Evolutionary conservation across 1,140 invertebrate genomes (phyloP).

Genomic region (Drosophila santomea): DNA sequence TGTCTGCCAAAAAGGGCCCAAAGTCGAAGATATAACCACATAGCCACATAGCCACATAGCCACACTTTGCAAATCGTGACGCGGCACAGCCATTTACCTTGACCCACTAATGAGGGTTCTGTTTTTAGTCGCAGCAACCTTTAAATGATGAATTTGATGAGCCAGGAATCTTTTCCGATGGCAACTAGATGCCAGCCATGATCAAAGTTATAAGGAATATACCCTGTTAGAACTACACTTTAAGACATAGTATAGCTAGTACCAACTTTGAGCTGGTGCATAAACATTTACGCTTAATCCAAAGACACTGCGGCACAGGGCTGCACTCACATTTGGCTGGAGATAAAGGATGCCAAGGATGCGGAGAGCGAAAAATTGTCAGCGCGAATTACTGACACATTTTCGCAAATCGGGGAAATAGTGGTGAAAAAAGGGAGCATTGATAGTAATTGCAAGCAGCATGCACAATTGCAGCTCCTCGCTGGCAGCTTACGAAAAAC

Average conservation of each 20-base stretch:
- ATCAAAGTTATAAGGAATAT: neutral
- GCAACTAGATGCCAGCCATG: neutral
- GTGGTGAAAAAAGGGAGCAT: conserved; percentile 13
- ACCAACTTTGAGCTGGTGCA: too few relatives aligned
- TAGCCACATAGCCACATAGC: conserved; percentile 1
- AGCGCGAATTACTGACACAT: conserved; percentile 78
- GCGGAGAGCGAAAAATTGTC: conserved; percentile 64
- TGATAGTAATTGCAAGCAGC: conserved; percentile 79
- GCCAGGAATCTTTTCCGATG: neutral
- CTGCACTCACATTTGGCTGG: neutral
- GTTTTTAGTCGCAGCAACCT: neutral
- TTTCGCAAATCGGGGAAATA: conserved; percentile 57
- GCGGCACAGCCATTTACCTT: conserved; percentile 9
- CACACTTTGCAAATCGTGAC: conserved; percentile 13
- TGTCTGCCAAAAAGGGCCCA: neutral
- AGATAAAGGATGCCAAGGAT: conserved; percentile 11
- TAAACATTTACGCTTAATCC: too few relatives aligned
- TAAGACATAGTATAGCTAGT: too few relatives aligned
- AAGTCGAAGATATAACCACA: conserved; percentile 8
- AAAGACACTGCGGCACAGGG: too few relatives aligned
- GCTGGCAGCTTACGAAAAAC: conserved; percentile 68
- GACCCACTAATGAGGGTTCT: conserved; percentile 17
- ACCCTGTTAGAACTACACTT: too few relatives aligned
- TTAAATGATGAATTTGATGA: conserved; percentile 36
- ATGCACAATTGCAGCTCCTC: conserved; percentile 75